Evolutionary conservation across 2,113 vertebrate species (phyloP), one percentile per base, ranked within the genome.

Genomic region (Illadopsis cleaveri): DNA sequence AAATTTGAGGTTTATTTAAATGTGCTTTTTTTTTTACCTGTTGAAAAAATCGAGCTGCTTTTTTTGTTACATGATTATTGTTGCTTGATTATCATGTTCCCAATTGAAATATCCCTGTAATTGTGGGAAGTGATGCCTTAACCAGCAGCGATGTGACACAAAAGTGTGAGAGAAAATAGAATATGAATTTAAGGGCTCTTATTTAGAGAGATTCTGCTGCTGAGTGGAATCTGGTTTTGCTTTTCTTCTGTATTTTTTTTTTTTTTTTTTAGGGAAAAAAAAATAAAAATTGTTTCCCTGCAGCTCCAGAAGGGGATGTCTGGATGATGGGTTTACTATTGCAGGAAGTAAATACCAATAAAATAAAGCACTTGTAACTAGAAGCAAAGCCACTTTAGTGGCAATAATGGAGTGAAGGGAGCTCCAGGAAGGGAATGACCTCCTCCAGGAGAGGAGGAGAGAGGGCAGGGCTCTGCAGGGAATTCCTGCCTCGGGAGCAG

Each of bases 41-140:
- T 78, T 28, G 51, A 15, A 57, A 35, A 22, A 48, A 23, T 30
- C 6, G 68, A 68, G 11, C 5, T 60, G 1, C 45, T 1, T 3
- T 48, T 20, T 85, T 56, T 47, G 6, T 66, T 47, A 4, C 0
- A 0, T 23, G 37, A 9, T 24, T 61, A 6, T 13, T 45, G 6
- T 13, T 53, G 54, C n/a, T 28, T 0, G 2, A n/a, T 38, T 51
- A 38, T 22, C 12, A 1, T 0, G 1, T 47, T 45, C 48, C 53
- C 1, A 42, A 20, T 64, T 61, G 50, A 40, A 62, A 4, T 6
- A 8, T 24, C 9, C 72, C 21, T 3, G 1, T 37, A 15, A 20
- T 4, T 5, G 1, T 60, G 28, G 40, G 56, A 73, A 71, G 42
- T 24, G 53, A 47, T 50, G 28, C 58, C 47, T 73, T 40, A 73